Base-by-base conservation (phyloP, 2,797 vertebrate species). In the Coendou prehensilis region DNA sequence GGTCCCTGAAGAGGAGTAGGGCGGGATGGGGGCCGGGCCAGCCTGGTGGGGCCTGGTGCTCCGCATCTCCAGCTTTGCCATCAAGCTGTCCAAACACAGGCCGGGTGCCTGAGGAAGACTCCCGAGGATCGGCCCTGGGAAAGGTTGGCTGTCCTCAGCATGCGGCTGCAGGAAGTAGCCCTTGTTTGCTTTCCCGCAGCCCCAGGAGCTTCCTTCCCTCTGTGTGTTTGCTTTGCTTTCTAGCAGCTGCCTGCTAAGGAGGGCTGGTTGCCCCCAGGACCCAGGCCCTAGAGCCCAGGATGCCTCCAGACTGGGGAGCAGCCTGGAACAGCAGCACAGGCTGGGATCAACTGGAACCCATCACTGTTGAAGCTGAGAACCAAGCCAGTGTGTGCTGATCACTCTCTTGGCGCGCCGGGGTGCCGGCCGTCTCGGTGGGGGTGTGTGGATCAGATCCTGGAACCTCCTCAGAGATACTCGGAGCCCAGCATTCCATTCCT, bases 61-160 rank as follows among this genome's bases (percentile, higher is more conserved):
- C 97, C 91, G 97, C 93, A 76, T 96, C 97, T 93, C 95, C 61
- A 9, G 87, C 95, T 92, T 15, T 95, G 96, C 95, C 96, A 14
- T 99, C 99, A 99, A 99, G 99, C 99, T 99, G 99, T 99, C 99
- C 94, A 99, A 99, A 99, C 99, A 99, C 98, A 26, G 97, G 98
- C 97, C 78, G 89, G 97, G 98, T 95, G 95, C 98, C 98, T 83
- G 97, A 99, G 98, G 99, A 99, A 98, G 99, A 98, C 98, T 98
- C 99, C 98, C 98, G 98, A 98, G 98, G 99, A 99, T 98, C 98
- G 98, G 98, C 98, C 99, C 99, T 99, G 99, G 99, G 99, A 99
- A 99, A 99, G 98, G 98, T 92, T 93, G 98, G 98, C 97, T 45
- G 92, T 98, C 98, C 52, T 30, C 98, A 97, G 97, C 2, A 3